These are phyloP conservation scores for Phenganax subtilis DNA, from an alignment of 92 coral and sea anemone genomes.

Conservation along the genomic window DNA sequence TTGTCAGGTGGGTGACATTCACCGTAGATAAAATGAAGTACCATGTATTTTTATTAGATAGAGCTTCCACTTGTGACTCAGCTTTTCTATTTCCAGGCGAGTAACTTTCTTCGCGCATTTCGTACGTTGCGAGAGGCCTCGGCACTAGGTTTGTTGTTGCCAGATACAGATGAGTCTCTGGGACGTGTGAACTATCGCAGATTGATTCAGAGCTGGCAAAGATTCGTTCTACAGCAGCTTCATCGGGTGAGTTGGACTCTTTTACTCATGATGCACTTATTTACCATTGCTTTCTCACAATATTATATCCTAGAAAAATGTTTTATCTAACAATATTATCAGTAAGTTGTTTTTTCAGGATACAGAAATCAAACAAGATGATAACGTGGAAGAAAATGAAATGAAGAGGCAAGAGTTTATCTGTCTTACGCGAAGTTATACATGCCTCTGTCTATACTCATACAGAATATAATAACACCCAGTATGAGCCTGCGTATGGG, in stretches of 20 bases:
- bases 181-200: constrained; percentile 90
- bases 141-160: constrained; percentile 81
- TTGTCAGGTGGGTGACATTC: constrained; percentile 58
- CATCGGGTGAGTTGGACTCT: constrained; percentile 61
- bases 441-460: no score
- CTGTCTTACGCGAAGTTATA: background rate
- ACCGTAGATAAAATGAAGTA: background rate
- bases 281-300: no score
- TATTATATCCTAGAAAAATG: constrained; percentile 44
- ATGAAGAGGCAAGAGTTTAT: constrained; percentile 40
- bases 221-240: constrained; percentile 86
- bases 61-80: background rate
- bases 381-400: constrained; percentile 2
- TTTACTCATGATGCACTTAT: no score
- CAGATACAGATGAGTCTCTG: constrained; percentile 82
- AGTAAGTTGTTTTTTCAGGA: constrained; percentile 59
- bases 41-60: background rate
- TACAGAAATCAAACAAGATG: constrained; percentile 40
- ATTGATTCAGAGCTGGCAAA: constrained; percentile 91
- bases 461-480: no score
- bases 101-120: constrained; percentile 91
- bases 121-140: constrained; percentile 98
- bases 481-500: no score
- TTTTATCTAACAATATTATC: constrained; percentile 83
- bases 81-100: constrained; percentile 57